phyloP scores from a whole-genome alignment of 2,797 vertebrate species.

The Lerista edwardsae region DNA sequence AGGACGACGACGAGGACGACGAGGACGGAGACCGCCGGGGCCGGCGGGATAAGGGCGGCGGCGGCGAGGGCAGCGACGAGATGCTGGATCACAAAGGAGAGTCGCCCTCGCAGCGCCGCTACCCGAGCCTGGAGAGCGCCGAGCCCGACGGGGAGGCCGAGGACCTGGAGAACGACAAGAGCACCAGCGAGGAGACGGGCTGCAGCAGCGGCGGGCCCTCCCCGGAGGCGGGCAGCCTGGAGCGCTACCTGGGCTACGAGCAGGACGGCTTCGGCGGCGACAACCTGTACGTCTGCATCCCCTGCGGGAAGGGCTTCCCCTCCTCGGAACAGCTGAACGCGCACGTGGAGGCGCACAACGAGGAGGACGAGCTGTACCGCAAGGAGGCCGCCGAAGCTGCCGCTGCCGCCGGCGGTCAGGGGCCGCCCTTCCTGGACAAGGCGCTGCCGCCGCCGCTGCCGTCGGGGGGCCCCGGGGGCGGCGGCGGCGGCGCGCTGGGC shows the following conservation, averaged over 20 bases:
- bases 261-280: conserved; percentile 95
- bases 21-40: conserved; percentile 81
- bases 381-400: conserved; percentile 73
- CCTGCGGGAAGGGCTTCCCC: conserved; percentile 97
- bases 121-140: conserved; percentile 73
- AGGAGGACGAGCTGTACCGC: conserved; percentile 93
- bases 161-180: conserved; percentile 88
- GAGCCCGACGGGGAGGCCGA: conserved; percentile 74
- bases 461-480: conserved; percentile 53
- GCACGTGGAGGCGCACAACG: conserved; percentile 97
- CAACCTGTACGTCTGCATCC: conserved; percentile 98
- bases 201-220: conserved; percentile 93
- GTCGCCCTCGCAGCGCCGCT: conserved; percentile 52
- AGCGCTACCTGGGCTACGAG: conserved; percentile 93
- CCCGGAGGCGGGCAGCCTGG: conserved; percentile 84
- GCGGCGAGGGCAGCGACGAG: conserved; percentile 75
- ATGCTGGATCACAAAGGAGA: conserved; percentile 80
- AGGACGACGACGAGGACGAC: conserved; percentile 85
- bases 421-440: conserved; percentile 79
- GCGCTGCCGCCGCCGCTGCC: neutral
- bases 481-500: conserved; percentile 51
- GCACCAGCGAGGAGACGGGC: conserved; percentile 95
- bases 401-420: conserved; percentile 73
- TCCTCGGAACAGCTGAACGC: conserved; percentile 99
- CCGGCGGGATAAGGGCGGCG: conserved; percentile 79